Evolutionary conservation across 2,888 invertebrate genomes (phyloP), one percentile per base, ranked within the genome.

Genomic region (Hirtodrosophila duncani): DNA sequence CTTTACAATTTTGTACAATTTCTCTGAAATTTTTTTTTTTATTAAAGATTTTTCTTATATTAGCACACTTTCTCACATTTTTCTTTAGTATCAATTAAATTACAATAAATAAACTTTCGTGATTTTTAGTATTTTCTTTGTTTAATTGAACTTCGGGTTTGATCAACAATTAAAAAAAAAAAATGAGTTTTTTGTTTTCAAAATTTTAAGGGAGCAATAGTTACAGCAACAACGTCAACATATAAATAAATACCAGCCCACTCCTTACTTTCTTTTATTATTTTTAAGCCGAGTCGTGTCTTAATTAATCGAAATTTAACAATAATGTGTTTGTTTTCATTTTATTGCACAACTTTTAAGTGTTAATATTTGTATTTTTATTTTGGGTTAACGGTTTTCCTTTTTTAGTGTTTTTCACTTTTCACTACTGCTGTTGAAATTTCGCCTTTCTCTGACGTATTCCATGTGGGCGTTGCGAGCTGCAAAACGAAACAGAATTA

Each of bases 31-130:
- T 24, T 44, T 56, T 17, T 31, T 7, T 41, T 69, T 74, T 57
- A 61, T 64, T 59, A 67, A n/a, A n/a, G n/a, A n/a, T n/a, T 52
- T 61, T 69, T 44, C 14, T 42, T 49, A 31, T 16, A 58, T 46
- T 33, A 49, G 49, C 53, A 42, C 31, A 71, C 72, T 72, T 72
- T 72, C 61, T 51, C n/a, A n/a, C n/a, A n/a, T n/a, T n/a, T n/a
- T n/a, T n/a, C n/a, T n/a, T n/a, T n/a, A n/a, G n/a, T n/a, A n/a
- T n/a, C n/a, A n/a, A n/a, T n/a, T n/a, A n/a, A n/a, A n/a, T n/a
- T n/a, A n/a, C n/a, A n/a, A n/a, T n/a, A n/a, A n/a, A n/a, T n/a
- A n/a, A n/a, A n/a, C n/a, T n/a, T n/a, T n/a, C n/a, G n/a, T n/a
- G n/a, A n/a, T n/a, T n/a, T n/a, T n/a, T n/a, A n/a, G n/a, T n/a